Percentiles rank a stretch among this genome's conserved stretches.
Conservation (phyloP, 1,140 invertebrate genomes). For the Bombus affinis region DNA sequence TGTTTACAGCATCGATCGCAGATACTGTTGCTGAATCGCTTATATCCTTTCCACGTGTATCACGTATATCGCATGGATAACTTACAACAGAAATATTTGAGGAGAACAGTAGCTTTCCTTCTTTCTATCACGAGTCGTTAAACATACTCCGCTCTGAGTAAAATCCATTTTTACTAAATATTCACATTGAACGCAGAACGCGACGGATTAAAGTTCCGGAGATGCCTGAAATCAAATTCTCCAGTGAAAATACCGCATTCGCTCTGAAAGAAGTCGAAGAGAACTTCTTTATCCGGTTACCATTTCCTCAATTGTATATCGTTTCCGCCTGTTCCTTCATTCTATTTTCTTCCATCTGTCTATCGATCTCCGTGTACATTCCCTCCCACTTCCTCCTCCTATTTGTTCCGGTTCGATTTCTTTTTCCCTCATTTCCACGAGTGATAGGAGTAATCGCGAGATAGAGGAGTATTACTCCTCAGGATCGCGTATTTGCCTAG, state of each 20-base stretch:
- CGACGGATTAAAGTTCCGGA: background rate
- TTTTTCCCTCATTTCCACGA: background rate
- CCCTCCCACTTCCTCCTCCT: background rate
- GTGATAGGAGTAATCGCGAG: slow-evolving; percentile 4
- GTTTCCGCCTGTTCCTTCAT: background rate
- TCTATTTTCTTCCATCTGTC: background rate
- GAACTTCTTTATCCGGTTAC: background rate
- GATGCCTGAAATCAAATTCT: background rate
- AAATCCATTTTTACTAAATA: background rate
- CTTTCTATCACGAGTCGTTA: background rate
- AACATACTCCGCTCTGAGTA: background rate
- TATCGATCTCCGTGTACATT: background rate
- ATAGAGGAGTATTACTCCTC: slow-evolving; percentile 1
- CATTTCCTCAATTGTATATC: slow-evolving; percentile 11
- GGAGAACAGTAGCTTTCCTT: background rate
- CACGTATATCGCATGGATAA: too few relatives aligned
- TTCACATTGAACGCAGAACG: too few relatives aligned
- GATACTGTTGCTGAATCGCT: too few relatives aligned
- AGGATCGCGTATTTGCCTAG: slow-evolving; percentile 8
- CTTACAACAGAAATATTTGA: background rate
- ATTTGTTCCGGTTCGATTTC: background rate
- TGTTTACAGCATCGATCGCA: too few relatives aligned
- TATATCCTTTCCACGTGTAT: too few relatives aligned
- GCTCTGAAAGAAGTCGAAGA: background rate
- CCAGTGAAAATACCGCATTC: background rate